phyloP scores from a whole-genome alignment of 2,888 invertebrate genomes.

The Heliconius erato region DNA sequence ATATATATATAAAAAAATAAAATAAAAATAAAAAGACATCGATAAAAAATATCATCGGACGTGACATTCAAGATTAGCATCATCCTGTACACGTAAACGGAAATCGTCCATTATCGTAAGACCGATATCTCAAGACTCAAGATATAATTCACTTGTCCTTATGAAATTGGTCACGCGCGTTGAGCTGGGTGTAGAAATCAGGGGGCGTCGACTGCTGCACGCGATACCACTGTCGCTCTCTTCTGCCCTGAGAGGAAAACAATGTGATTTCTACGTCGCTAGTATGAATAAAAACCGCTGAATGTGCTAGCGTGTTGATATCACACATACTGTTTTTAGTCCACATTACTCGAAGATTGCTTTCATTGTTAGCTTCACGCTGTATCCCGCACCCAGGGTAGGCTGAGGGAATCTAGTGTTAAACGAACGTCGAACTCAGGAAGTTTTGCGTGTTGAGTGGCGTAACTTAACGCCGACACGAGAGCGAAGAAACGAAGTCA shows the following conservation, averaged over 20 bases:
- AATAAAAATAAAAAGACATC: constrained; percentile 2
- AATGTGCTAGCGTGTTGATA: constrained; percentile 57
- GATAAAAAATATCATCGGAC: constrained; percentile 39
- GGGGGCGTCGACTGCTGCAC: constrained; percentile 78
- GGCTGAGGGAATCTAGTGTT: too few species aligned
- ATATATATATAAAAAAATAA: too few species aligned
- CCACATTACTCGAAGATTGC: too few species aligned
- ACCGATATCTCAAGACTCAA: constrained; percentile 61
- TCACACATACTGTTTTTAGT: constrained; percentile 23
- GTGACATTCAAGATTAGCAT: constrained; percentile 46
- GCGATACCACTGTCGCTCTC: constrained; percentile 75
- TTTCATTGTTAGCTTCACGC: too few species aligned
- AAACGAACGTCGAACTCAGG: too few species aligned
- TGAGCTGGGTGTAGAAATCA: constrained; percentile 72
- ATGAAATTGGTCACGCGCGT: constrained; percentile 74
- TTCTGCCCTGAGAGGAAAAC: constrained; percentile 73
- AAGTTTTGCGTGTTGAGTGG: too few species aligned
- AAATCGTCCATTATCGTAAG: constrained; percentile 46
- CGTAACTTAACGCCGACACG: too few species aligned
- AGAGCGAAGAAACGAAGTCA: too few species aligned
- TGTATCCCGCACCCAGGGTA: too few species aligned
- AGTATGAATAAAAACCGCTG: constrained; percentile 57
- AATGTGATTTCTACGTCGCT: constrained; percentile 72
- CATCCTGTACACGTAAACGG: constrained; percentile 52
- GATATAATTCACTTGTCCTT: constrained; percentile 60